Evolutionary conservation across 2,113 vertebrate species (phyloP).

Genomic region (Entomyzon cyanotis): DNA sequence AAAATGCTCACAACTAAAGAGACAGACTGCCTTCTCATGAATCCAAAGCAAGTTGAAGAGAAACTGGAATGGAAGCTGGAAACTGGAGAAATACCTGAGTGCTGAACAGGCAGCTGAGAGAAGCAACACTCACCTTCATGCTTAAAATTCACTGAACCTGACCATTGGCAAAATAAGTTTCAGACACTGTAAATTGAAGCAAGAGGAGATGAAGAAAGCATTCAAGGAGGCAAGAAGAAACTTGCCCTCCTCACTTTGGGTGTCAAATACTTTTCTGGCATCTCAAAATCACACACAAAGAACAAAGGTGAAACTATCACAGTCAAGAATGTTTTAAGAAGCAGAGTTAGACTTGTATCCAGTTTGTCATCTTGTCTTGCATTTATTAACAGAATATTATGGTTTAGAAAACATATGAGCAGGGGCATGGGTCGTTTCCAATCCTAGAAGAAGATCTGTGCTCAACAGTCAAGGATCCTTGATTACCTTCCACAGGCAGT

Average conservation of each 20-base stretch:
- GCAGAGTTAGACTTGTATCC: background rate
- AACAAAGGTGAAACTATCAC: background rate
- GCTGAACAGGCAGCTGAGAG: background rate
- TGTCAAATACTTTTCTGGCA: background rate
- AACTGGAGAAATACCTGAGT: background rate
- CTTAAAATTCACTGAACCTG: background rate
- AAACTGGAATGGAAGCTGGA: background rate
- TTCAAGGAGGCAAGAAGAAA: background rate
- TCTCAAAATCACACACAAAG: background rate
- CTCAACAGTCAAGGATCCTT: background rate
- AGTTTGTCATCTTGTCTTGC: background rate
- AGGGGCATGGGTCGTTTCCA: background rate
- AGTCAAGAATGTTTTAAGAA: background rate
- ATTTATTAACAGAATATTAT: background rate
- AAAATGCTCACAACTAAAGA: background rate
- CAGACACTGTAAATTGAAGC: background rate
- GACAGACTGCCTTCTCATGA: background rate
- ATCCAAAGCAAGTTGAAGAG: background rate
- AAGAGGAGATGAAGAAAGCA: background rate
- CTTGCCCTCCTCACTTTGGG: background rate
- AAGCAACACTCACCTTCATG: background rate
- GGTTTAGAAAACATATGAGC: background rate
- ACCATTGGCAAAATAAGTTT: background rate
- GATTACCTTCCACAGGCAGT: background rate
- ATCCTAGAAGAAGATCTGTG: background rate